Conservation (phyloP, 1,140 invertebrate species). For the Sarcophaga peregrina region DNA sequence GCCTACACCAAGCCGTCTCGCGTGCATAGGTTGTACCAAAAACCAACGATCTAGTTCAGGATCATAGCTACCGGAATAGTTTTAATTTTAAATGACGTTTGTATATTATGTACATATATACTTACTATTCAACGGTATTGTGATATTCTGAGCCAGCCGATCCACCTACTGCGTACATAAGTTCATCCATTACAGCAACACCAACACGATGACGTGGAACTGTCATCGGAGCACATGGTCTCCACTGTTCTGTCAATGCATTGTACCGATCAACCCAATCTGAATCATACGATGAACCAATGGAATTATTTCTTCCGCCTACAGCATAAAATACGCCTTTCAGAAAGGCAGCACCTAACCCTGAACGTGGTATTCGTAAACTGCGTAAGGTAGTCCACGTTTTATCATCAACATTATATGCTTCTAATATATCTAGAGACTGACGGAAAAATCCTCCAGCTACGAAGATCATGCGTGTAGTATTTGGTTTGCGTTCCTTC, state of each 20-base stretch:
- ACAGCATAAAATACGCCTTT: slow-evolving; percentile 88
- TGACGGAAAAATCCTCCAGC: slow-evolving; percentile 89
- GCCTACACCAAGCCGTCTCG: slow-evolving; percentile 85
- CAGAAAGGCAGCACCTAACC: slow-evolving; percentile 86
- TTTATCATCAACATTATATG: slow-evolving; percentile 86
- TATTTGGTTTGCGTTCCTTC: slow-evolving; percentile 86
- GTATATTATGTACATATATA: slow-evolving; percentile 31
- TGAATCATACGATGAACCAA: slow-evolving; percentile 82
- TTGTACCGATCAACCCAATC: slow-evolving; percentile 79
- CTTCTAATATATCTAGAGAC: slow-evolving; percentile 87
- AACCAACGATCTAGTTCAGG: slow-evolving; percentile 89
- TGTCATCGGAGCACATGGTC: slow-evolving; percentile 84
- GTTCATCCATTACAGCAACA: slow-evolving; percentile 90
- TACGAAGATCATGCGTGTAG: slow-evolving; percentile 87
- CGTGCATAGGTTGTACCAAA: slow-evolving; percentile 84
- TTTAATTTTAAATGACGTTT: slow-evolving; percentile 18
- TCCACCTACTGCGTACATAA: slow-evolving; percentile 91
- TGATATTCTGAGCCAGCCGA: slow-evolving; percentile 85
- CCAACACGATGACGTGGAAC: slow-evolving; percentile 87
- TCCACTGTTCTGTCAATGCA: slow-evolving; percentile 71
- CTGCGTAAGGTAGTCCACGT: slow-evolving; percentile 83
- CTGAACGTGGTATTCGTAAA: slow-evolving; percentile 85
- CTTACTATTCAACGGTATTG: slow-evolving; percentile 87
- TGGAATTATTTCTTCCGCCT: slow-evolving; percentile 89
- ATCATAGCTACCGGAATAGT: slow-evolving; percentile 77